Evolutionary conservation across 2,888 invertebrate species (phyloP), one percentile per base, ranked within the genome.

Genomic region (Athripsodes cinereus): DNA sequence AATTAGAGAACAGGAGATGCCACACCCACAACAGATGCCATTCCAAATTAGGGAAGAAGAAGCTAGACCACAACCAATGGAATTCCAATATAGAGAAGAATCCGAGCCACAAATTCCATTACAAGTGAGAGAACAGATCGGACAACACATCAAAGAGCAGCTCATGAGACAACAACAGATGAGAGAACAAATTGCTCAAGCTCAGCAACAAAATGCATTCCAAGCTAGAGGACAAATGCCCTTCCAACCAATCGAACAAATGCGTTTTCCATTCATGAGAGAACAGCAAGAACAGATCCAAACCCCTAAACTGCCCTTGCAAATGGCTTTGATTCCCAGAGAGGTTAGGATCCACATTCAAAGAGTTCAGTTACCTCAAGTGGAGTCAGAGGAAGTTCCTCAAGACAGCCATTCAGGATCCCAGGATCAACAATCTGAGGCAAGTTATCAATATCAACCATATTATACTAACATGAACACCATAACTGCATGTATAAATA

Each of bases 311-410:
- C 60, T 63, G 53, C 63, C 63, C 21, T 76, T 78, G 66, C 76
- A 76, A 69, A 72, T 74, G 72, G 55, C 60, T 20, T 46, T 60
- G 46, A 51, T 62, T 8, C 69, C 70, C 1, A 74, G 76, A 50
- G 76, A 78, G 67, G 78, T 79, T 75, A 74, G 79, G 58, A 78
- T 79, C 66, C 79, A 79, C 66, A 78, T 79, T 2, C 79, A 79
- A 67, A 70, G 79, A 31, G 77, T 79, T 2, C 61, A 61, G 19
- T 20, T 63, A 50, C 63, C 63, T 10, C 61, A 63, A 22, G 61
- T 63, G 2, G 61, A 60, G n/a, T 50, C 44, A 11, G 63, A 63
- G 26, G 53, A 58, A 52, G 61, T 63, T 3, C 63, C 61, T n/a
- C 59, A 61, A 22, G 63, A 63, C 34, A 56, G 59, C 22, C 63